These are phyloP conservation scores for Chaetops frenatus DNA, from an alignment of 2,113 vertebrate genomes.

Conservation along the genomic window DNA sequence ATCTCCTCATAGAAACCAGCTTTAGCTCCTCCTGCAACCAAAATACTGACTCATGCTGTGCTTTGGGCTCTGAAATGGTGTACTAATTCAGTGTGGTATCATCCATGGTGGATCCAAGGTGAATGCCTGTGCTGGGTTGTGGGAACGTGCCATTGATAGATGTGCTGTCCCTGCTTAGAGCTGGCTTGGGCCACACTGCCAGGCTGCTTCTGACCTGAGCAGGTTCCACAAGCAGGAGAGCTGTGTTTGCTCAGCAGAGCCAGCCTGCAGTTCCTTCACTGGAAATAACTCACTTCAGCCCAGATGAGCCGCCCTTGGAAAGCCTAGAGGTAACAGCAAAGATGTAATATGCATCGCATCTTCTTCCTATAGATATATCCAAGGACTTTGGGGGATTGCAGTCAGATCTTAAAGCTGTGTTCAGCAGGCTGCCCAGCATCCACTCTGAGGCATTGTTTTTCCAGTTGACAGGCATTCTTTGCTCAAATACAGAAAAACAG, in stretches of 20 bases:
- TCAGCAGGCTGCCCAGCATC: neutral
- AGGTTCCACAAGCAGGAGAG: neutral
- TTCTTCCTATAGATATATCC: neutral
- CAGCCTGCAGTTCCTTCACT: neutral
- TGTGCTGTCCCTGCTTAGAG: neutral
- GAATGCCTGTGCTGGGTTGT: neutral
- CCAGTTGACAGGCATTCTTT: neutral
- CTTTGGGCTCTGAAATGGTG: neutral
- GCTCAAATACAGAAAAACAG: neutral
- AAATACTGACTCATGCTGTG: neutral
- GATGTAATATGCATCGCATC: neutral
- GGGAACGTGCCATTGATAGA: rapidly evolving
- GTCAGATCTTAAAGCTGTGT: neutral
- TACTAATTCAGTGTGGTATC: neutral
- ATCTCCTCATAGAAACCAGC: neutral
- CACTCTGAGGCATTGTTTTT: neutral
- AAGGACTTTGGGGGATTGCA: neutral
- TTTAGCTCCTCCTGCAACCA: neutral
- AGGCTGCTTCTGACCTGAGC: neutral
- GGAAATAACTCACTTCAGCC: neutral
- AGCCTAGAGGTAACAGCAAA: rapidly evolving
- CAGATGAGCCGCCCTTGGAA: neutral
- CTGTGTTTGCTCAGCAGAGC: neutral
- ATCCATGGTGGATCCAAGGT: neutral
- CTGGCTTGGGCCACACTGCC: neutral